These are phyloP conservation scores for Anas platyrhynchos DNA, from an alignment of 2,113 vertebrate species.

Conservation along the genomic window DNA sequence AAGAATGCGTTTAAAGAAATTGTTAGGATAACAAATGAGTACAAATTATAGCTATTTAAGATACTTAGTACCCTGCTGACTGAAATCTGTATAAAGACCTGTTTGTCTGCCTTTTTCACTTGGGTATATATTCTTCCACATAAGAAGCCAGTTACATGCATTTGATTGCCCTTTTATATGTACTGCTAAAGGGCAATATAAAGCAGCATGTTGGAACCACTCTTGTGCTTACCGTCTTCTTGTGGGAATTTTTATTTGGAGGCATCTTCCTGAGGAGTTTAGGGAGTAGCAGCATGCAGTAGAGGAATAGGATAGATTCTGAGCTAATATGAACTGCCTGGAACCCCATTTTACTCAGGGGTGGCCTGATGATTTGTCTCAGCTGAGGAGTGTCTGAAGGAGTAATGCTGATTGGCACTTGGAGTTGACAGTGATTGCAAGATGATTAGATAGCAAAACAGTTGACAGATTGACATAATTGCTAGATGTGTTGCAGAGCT, in stretches of 20 bases:
- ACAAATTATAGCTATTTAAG: conserved; percentile 1
- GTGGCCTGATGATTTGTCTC: not conserved
- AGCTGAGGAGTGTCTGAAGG: not conserved
- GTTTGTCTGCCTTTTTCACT: conserved; percentile 25
- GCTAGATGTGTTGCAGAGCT: not conserved
- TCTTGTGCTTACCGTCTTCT: not conserved
- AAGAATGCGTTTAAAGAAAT: conserved; percentile 16
- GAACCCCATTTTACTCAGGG: not conserved
- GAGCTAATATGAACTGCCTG: not conserved
- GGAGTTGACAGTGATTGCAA: not conserved
- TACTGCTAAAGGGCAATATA: not conserved
- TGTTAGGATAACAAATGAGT: not conserved
- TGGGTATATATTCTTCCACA: not conserved
- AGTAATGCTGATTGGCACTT: not conserved
- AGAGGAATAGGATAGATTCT: not conserved
- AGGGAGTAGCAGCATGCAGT: not conserved
- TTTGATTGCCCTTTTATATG: not conserved
- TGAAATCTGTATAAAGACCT: not conserved
- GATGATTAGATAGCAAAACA: not conserved
- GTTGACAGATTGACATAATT: not conserved
- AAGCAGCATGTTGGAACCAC: not conserved
- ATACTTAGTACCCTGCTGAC: not conserved
- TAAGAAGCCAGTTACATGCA: not conserved
- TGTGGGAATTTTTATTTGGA: not conserved
- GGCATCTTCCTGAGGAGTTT: not conserved